A percentile compares a stretch with the other conserved stretches of the same genome.
Evolutionary conservation across 2,888 invertebrate genomes (phyloP).

Genomic region (Stratiomys singularior): DNA sequence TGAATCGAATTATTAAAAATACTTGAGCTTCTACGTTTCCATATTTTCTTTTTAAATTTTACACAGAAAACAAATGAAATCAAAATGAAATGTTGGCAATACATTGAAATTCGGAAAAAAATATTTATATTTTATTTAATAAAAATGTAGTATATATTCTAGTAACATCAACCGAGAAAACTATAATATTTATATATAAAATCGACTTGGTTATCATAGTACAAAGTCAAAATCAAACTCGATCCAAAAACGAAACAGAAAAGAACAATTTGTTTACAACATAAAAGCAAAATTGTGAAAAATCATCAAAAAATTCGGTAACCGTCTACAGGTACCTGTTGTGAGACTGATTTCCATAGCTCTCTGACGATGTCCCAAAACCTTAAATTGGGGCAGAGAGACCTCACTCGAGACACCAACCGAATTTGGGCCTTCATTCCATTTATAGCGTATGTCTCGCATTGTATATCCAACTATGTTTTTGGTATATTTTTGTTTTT

Average conservation of each 20-base stretch:
- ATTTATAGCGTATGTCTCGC: slow-evolving; percentile 97
- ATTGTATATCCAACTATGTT: slow-evolving; percentile 94
- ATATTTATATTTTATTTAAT: not conserved
- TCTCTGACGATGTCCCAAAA: slow-evolving; percentile 94
- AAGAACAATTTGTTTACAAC: not conserved
- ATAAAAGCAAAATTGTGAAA: slow-evolving; percentile 40
- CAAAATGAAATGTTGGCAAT: not conserved
- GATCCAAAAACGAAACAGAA: not conserved
- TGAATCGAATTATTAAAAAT: not conserved
- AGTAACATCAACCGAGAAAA: not conserved
- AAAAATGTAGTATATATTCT: slow-evolving; percentile 1
- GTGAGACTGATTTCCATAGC: slow-evolving; percentile 96
- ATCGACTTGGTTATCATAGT: not conserved
- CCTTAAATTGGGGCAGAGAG: slow-evolving; percentile 97
- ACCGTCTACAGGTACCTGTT: slow-evolving; percentile 83
- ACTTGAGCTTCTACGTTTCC: not conserved
- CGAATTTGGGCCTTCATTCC: slow-evolving; percentile 95
- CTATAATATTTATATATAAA: no score
- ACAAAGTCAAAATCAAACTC: not conserved
- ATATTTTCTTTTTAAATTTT: no score
- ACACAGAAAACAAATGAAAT: no score
- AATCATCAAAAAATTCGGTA: slow-evolving; percentile 62
- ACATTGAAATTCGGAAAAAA: not conserved
- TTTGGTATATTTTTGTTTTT: slow-evolving; percentile 43
- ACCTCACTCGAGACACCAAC: slow-evolving; percentile 96